phyloP scores from a whole-genome alignment of 2,113 vertebrate species.

The Silurus glanis region DNA sequence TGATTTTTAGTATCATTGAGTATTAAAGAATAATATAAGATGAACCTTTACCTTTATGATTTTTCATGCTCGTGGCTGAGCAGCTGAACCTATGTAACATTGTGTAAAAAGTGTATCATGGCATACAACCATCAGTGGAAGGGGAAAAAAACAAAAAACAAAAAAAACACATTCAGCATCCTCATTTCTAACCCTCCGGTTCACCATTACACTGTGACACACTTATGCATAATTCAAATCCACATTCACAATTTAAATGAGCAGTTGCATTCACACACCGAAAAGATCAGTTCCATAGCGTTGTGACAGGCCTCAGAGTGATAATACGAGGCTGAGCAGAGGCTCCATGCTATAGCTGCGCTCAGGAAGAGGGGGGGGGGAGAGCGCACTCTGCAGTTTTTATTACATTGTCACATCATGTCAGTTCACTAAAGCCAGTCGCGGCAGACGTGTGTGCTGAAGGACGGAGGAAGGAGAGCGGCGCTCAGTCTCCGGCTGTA shows the following conservation, averaged over 20 bases:
- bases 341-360: constrained; percentile 7
- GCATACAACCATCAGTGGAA: not conserved
- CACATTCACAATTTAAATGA: constrained; percentile 28
- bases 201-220: not conserved
- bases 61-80: not conserved
- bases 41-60: not conserved
- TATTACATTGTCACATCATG: constrained; percentile 48
- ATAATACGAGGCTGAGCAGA: constrained; percentile 8
- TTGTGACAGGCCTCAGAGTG: constrained; percentile 19
- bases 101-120: not conserved
- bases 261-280: not conserved
- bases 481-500: constrained; percentile 39
- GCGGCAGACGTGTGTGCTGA: constrained; percentile 35
- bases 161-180: not conserved
- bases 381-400: not conserved
- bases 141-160: not conserved
- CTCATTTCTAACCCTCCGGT: not conserved
- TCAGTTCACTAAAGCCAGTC: constrained; percentile 32
- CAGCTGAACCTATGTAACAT: not conserved
- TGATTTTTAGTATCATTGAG: not conserved
- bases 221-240: constrained; percentile 27
- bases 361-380: not conserved
- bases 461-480: constrained; percentile 36
- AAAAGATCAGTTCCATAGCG: constrained; percentile 17
- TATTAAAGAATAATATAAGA: not conserved